A percentile compares a stretch with the other conserved stretches of the same genome.
Conservation (phyloP, 2,888 invertebrate genomes). For the Capitulum mitella region DNA sequence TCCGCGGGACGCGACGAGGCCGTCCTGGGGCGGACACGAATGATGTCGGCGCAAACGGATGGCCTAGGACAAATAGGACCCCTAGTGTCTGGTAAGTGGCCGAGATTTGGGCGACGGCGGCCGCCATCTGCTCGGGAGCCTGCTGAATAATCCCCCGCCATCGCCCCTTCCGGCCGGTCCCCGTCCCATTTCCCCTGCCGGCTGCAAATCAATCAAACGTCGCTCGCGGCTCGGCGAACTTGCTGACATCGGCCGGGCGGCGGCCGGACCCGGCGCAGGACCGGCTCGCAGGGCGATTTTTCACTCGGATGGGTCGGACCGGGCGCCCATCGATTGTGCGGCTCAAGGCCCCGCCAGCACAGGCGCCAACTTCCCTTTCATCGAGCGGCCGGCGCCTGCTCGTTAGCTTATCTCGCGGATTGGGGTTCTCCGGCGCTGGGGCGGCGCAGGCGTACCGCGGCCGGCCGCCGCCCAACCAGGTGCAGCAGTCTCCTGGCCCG, state of each 20-base stretch:
- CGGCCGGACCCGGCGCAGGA: neutral
- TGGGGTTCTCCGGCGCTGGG: neutral
- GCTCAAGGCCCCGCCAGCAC: neutral
- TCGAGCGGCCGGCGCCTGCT: neutral
- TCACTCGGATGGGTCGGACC: neutral
- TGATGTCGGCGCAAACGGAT: neutral
- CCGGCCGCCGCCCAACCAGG: neutral
- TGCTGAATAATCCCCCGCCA: neutral
- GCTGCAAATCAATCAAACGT: neutral
- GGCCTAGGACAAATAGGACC: neutral
- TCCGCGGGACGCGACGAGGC: neutral
- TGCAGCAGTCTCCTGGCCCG: neutral
- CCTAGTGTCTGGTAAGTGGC: constrained; percentile 4
- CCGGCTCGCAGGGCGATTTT: neutral
- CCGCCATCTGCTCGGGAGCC: neutral
- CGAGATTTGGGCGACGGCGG: neutral
- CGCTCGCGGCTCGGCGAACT: neutral
- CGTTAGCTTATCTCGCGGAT: constrained; percentile 4
- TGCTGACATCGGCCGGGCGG: neutral
- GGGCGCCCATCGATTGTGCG: neutral
- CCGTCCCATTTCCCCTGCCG: neutral
- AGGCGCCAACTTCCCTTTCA: neutral
- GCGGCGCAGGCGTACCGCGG: too few relatives aligned
- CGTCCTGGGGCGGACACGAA: neutral
- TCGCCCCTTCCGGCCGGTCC: neutral